These are phyloP conservation scores for Nephrotoma appendiculata DNA, from an alignment of 2,888 invertebrate species.

Conservation along the genomic window DNA sequence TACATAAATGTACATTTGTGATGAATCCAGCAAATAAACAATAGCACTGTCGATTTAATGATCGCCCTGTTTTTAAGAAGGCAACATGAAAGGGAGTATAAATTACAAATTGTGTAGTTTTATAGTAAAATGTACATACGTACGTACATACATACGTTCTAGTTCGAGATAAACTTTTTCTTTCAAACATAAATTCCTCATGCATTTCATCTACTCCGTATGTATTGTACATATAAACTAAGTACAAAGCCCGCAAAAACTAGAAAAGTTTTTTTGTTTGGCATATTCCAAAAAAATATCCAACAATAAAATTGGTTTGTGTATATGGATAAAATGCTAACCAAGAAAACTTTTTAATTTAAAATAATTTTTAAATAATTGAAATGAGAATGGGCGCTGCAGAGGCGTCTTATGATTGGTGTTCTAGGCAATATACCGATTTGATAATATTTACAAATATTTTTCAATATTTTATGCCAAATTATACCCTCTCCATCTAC, in stretches of 20 bases:
- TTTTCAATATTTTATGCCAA: no score
- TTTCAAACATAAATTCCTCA: neutral
- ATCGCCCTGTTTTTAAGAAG: neutral
- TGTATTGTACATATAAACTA: neutral
- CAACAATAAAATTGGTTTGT: neutral
- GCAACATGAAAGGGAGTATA: neutral
- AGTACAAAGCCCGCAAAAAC: neutral
- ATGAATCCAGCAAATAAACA: neutral
- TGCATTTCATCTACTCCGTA: neutral
- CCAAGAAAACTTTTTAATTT: neutral
- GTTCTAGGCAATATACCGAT: no score
- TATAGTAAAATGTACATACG: neutral
- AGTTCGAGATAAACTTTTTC: neutral
- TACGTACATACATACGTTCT: neutral
- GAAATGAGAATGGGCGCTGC: neutral
- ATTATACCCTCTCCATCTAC: no score
- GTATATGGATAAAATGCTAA: neutral
- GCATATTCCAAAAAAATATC: neutral
- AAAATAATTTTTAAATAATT: neutral
- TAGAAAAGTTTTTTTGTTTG: neutral
- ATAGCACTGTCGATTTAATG: neutral
- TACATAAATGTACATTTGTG: neutral
- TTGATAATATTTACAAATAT: no score
- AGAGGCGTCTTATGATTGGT: no score
- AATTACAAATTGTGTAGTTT: neutral